A percentile compares a stretch with the other conserved stretches of the same genome.
Evolutionary conservation across 2,888 invertebrate species (phyloP).

Genomic region (Lepeophtheirus nordmannii): DNA sequence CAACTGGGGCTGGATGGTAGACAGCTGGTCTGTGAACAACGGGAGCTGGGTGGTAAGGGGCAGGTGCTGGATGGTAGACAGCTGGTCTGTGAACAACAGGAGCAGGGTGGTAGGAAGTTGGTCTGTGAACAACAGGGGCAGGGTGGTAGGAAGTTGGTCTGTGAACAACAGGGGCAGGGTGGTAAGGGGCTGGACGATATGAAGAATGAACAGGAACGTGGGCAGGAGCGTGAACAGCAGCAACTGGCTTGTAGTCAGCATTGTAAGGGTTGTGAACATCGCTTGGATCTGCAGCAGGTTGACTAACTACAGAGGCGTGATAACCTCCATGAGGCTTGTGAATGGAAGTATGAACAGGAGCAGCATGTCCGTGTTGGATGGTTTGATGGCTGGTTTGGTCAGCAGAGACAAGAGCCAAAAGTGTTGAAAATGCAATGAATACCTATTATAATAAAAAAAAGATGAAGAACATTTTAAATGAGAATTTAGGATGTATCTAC

Average conservation of each 20-base stretch:
- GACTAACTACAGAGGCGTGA: slow-evolving; percentile 8
- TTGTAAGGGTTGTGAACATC: slow-evolving; percentile 6
- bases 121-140: too few relatives aligned
- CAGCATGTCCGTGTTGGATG: slow-evolving; percentile 14
- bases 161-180: slow-evolving; percentile 9
- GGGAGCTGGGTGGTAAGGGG: too few relatives aligned
- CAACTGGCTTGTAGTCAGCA: slow-evolving; percentile 1
- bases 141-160: not conserved
- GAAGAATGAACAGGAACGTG: not conserved
- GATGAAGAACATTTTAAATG: not conserved
- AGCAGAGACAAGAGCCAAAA: slow-evolving; percentile 9
- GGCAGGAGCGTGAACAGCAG: slow-evolving; percentile 11
- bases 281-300: slow-evolving; percentile 6
- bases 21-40: too few relatives aligned
- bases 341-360: slow-evolving; percentile 7
- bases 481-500: too few relatives aligned
- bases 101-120: too few relatives aligned
- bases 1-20: too few relatives aligned
- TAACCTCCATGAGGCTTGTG: slow-evolving; percentile 10
- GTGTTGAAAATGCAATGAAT: slow-evolving; percentile 1
- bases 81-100: too few relatives aligned
- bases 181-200: not conserved
- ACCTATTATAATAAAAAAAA: slow-evolving; percentile 15
- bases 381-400: slow-evolving; percentile 19
- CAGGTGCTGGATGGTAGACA: too few relatives aligned